Evolutionary conservation across 2,797 vertebrate genomes (phyloP).

Genomic region (Poeciliopsis infans): DNA sequence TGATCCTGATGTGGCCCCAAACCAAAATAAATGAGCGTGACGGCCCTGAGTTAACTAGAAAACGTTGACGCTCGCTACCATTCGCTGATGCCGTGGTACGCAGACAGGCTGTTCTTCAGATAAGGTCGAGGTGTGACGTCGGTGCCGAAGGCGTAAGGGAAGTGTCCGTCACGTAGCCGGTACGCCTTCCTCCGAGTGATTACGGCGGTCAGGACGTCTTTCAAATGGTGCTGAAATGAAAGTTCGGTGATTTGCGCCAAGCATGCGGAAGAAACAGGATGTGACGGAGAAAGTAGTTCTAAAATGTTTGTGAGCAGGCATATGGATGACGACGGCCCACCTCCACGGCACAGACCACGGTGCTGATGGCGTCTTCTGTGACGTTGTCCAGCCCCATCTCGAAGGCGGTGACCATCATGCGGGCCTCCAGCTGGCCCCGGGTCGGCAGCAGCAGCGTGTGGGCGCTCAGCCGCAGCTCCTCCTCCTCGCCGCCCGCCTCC

Average conservation of each 20-base stretch:
- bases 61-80: conserved; percentile 73
- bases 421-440: conserved; percentile 92
- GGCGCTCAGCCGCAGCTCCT: conserved; percentile 93
- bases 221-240: conserved; percentile 89
- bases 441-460: conserved; percentile 95
- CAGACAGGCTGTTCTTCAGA: conserved; percentile 93
- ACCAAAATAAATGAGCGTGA: too few species aligned
- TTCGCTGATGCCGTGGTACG: conserved; percentile 89
- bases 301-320: background rate
- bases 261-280: background rate
- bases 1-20: too few species aligned
- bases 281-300: background rate
- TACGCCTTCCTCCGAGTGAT: conserved; percentile 93
- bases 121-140: conserved; percentile 93
- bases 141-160: conserved; percentile 95
- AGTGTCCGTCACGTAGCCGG: conserved; percentile 90
- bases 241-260: background rate
- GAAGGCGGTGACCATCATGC: conserved; percentile 97
- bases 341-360: conserved; percentile 89
- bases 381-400: conserved; percentile 95
- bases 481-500: conserved; percentile 89
- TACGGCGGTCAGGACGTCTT: conserved; percentile 92
- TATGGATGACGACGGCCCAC: conserved; percentile 69
- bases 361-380: conserved; percentile 89
- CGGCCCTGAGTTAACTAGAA: background rate